A percentile compares a stretch with the other conserved stretches of the same genome.
These are phyloP conservation scores for Heterocephalus glaber DNA, from an alignment of 2,113 vertebrate genomes.

Conservation along the genomic window DNA sequence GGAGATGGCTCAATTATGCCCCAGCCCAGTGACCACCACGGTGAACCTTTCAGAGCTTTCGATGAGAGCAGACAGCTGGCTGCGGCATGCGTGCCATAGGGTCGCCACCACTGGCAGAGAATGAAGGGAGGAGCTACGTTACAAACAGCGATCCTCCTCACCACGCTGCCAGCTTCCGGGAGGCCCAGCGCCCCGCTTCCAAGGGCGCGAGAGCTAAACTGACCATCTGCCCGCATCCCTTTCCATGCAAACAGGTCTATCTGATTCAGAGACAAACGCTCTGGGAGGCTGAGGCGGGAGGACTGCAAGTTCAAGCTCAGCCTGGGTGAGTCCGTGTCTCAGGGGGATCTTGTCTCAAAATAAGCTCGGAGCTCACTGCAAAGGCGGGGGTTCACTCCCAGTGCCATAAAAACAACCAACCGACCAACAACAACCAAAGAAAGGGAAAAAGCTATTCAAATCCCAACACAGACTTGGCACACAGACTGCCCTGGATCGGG, in stretches of 20 bases:
- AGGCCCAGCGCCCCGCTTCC: background rate
- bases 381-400: background rate
- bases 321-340: background rate
- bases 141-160: background rate
- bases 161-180: background rate
- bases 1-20: background rate
- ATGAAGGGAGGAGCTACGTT: background rate
- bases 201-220: background rate
- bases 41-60: background rate
- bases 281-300: background rate
- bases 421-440: background rate
- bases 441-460: background rate
- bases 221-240: background rate
- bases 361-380: background rate
- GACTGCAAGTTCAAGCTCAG: background rate
- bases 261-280: background rate
- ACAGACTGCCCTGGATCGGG: background rate
- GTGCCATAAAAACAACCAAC: background rate
- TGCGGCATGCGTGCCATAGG: background rate
- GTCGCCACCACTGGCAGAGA: background rate
- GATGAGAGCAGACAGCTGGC: no score
- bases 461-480: background rate
- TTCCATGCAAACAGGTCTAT: background rate
- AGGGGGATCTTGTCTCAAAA: background rate
- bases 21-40: background rate